These are phyloP conservation scores for Bufotes viridis DNA, from an alignment of 2,797 vertebrate genomes.

Conservation along the genomic window DNA sequence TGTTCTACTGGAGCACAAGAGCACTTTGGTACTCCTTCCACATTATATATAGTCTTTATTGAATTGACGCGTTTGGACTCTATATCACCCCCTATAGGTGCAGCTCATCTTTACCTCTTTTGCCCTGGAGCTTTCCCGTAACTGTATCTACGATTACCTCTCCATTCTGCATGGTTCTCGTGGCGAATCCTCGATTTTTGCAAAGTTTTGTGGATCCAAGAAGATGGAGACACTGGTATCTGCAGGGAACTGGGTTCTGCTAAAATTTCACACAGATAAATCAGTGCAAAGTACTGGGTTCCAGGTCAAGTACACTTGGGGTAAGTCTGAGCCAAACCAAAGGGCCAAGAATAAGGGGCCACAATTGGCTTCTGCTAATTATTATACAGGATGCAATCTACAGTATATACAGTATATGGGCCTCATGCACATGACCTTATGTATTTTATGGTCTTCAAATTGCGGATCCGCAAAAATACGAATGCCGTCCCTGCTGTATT, in stretches of 20 bases:
- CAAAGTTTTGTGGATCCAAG: conserved; percentile 31
- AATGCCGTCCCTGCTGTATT: no score
- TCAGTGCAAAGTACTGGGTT: conserved; percentile 43
- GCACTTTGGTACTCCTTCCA: no score
- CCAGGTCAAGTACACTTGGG: conserved; percentile 23
- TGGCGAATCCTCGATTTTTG: neutral
- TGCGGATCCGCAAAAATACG: no score
- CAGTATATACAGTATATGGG: no score
- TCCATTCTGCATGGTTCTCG: conserved; percentile 39
- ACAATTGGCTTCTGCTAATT: neutral
- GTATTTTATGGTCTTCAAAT: no score
- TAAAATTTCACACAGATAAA: conserved; percentile 38
- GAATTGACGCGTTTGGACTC: neutral
- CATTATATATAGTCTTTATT: neutral
- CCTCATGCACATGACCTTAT: no score
- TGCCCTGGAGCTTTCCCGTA: conserved; percentile 46
- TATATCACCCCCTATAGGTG: neutral
- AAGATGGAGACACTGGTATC: neutral
- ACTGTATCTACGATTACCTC: conserved; percentile 52
- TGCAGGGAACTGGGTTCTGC: conserved; percentile 30
- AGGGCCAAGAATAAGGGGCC: neutral
- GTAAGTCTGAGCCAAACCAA: conserved; percentile 5
- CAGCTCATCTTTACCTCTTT: conserved; percentile 42
- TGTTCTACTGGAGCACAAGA: no score
- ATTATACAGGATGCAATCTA: no score